Percentiles rank a stretch among this genome's conserved stretches.
These are phyloP conservation scores for Muscicapa comitata DNA, from an alignment of 2,797 vertebrate genomes.

Conservation along the genomic window DNA sequence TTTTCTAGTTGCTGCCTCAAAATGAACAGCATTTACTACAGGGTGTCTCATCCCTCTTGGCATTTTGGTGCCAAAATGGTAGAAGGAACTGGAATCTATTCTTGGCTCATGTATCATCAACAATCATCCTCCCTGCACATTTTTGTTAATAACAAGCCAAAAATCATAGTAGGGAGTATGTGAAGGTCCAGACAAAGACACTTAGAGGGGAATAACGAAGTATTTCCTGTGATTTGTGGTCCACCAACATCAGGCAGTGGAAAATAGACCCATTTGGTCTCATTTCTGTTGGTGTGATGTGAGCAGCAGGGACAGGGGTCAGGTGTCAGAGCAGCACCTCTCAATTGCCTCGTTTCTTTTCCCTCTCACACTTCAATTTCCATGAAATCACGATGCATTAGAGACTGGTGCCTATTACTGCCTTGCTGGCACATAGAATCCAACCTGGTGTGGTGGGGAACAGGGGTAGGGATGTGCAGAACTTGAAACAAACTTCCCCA, in stretches of 20 bases:
- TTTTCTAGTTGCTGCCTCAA: not conserved
- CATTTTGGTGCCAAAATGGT: slow-evolving; percentile 18
- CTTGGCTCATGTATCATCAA: slow-evolving; percentile 1
- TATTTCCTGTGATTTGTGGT: not conserved
- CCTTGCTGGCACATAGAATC: not conserved
- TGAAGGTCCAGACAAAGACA: not conserved
- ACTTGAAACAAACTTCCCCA: not conserved
- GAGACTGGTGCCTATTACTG: not conserved
- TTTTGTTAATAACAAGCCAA: not conserved
- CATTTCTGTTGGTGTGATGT: not conserved
- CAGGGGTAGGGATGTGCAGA: not conserved
- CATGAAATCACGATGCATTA: not conserved
- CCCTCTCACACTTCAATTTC: slow-evolving; percentile 14
- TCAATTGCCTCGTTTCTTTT: not conserved
- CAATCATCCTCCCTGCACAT: not conserved
- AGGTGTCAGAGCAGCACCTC: not conserved
- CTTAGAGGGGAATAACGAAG: not conserved
- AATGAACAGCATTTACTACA: slow-evolving; percentile 25
- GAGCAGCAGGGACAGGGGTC: not conserved
- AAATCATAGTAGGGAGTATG: not conserved
- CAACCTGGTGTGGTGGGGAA: not conserved
- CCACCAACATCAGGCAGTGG: not conserved
- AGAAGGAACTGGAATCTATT: slow-evolving; percentile 24
- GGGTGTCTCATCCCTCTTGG: not conserved
- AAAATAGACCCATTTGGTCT: not conserved